phyloP scores from a whole-genome alignment of 1,140 invertebrate species.

The Macrocentrus cingulum region DNA sequence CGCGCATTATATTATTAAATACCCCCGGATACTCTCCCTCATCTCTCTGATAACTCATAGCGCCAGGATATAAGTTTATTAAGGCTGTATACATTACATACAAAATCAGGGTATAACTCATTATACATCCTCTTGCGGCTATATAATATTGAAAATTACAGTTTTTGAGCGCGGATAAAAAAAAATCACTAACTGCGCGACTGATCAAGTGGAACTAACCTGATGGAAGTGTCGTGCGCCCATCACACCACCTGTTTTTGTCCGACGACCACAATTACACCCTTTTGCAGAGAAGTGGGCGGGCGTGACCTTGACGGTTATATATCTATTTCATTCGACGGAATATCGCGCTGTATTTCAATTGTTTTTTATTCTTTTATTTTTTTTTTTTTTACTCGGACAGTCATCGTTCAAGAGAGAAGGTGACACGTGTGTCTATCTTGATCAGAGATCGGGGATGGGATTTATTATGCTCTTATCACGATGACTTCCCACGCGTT shows the following conservation, averaged over 20 bases:
- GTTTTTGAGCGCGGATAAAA: background rate
- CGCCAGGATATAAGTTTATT: slow-evolving; percentile 21
- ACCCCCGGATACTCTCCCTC: slow-evolving; percentile 7
- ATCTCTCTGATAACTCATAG: slow-evolving; percentile 15
- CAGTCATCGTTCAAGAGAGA: background rate
- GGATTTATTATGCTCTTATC: slow-evolving; percentile 16
- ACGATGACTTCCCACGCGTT: slow-evolving; percentile 45
- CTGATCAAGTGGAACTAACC: slow-evolving; percentile 1
- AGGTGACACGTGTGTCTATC: slow-evolving; percentile 20
- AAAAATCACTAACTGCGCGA: no score
- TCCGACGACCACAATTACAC: slow-evolving; percentile 16
- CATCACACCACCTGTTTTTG: background rate
- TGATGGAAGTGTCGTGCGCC: background rate
- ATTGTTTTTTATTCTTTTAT: background rate
- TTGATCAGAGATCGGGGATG: background rate
- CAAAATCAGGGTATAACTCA: background rate
- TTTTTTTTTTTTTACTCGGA: background rate
- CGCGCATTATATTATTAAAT: slow-evolving; percentile 18
- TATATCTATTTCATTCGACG: slow-evolving; percentile 12
- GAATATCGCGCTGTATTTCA: background rate
- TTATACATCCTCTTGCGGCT: background rate
- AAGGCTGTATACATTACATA: background rate
- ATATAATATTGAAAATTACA: slow-evolving; percentile 21
- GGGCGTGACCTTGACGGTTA: background rate
- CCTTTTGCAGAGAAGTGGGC: slow-evolving; percentile 6